phyloP scores from a whole-genome alignment of 2,888 invertebrate genomes.

The Lamellibrachia satsuma region DNA sequence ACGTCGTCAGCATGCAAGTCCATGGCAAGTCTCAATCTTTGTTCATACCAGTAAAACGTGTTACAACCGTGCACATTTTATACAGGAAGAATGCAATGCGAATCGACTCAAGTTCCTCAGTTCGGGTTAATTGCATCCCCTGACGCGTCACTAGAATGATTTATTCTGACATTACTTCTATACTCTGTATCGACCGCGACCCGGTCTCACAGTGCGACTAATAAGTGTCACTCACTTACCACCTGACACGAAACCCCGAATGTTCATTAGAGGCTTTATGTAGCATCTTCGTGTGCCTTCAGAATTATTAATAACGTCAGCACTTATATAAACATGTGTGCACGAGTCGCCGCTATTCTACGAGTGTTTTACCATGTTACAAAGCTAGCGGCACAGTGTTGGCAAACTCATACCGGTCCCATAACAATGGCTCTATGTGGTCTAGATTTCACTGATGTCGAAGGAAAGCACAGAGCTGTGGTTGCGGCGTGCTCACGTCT shows the following conservation, averaged over 20 bases:
- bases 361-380: background rate
- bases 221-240: background rate
- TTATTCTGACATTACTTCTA: background rate
- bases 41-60: too few relatives aligned
- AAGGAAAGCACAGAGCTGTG: too few relatives aligned
- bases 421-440: too few relatives aligned
- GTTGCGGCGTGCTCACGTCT: too few relatives aligned
- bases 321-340: background rate
- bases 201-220: background rate
- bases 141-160: background rate
- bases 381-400: too few relatives aligned
- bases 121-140: background rate
- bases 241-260: background rate
- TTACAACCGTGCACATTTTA: too few relatives aligned
- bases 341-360: background rate
- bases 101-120: too few relatives aligned
- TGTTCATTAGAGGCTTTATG: background rate
- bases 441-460: too few relatives aligned
- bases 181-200: background rate
- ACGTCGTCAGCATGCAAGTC: too few relatives aligned
- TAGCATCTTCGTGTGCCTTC: background rate
- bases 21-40: too few relatives aligned
- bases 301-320: background rate
- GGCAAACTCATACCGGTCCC: too few relatives aligned
- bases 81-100: too few relatives aligned